Conservation (phyloP, 2,113 vertebrate genomes). For the Romanogobio albipinnatus region DNA sequence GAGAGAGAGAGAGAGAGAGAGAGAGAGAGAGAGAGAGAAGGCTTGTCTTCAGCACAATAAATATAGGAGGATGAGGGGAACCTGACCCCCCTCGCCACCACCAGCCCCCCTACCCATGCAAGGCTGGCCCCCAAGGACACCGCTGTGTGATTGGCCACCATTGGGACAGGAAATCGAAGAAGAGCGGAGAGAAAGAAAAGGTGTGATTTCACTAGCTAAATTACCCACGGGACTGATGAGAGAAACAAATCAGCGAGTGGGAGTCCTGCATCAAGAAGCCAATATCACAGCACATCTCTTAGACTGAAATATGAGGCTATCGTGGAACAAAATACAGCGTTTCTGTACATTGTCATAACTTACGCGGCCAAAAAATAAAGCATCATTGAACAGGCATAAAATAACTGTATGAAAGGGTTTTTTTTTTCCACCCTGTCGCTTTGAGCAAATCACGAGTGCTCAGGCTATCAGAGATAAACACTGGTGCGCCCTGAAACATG, state of each 20-base stretch:
- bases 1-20: not conserved
- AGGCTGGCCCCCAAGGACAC: slow-evolving; percentile 59
- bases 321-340: not conserved
- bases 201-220: slow-evolving; percentile 64
- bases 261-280: slow-evolving; percentile 29
- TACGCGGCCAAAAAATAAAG: not conserved
- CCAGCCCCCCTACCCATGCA: slow-evolving; percentile 14
- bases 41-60: slow-evolving; percentile 54
- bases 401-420: not conserved
- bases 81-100: slow-evolving; percentile 12
- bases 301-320: slow-evolving; percentile 33
- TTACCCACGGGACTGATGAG: slow-evolving; percentile 58
- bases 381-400: not conserved
- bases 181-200: slow-evolving; percentile 59
- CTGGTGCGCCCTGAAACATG: slow-evolving; percentile 4
- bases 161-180: slow-evolving; percentile 64
- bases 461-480: slow-evolving; percentile 28
- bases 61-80: slow-evolving; percentile 27
- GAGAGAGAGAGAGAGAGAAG: slow-evolving; percentile 10
- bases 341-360: slow-evolving; percentile 36
- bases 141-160: slow-evolving; percentile 53
- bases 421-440: not conserved
- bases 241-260: slow-evolving; percentile 40
- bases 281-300: slow-evolving; percentile 35
- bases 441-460: not conserved